phyloP scores from a whole-genome alignment of 2,113 vertebrate genomes.

The Trachemys scripta region DNA sequence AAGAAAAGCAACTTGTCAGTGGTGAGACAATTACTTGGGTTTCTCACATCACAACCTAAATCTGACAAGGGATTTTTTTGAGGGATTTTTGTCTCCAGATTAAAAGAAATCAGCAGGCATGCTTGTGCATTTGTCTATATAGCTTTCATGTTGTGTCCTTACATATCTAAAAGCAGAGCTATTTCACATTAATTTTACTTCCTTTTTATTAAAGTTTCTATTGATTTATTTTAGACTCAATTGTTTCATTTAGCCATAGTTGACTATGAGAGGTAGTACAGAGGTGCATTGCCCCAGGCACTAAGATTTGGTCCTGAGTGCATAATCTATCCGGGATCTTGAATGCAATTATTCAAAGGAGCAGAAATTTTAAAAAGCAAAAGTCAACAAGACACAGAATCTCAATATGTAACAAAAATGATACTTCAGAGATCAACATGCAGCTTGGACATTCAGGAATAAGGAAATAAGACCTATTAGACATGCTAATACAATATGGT shows the following conservation, averaged over 20 bases:
- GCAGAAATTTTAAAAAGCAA: neutral
- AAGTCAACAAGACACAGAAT: neutral
- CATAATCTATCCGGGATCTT: neutral
- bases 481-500: neutral
- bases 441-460: neutral
- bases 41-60: conserved; percentile 33
- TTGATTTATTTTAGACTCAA: neutral
- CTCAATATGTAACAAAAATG: neutral
- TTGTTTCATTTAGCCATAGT: neutral
- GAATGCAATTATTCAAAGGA: neutral
- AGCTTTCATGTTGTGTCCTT: neutral
- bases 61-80: conserved; percentile 60
- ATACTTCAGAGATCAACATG: neutral
- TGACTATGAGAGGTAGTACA: neutral
- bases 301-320: neutral
- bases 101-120: conserved; percentile 38
- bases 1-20: conserved; percentile 49
- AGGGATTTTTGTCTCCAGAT: conserved; percentile 52
- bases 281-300: neutral
- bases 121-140: conserved; percentile 14
- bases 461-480: neutral
- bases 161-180: conserved; percentile 13
- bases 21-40: conserved; percentile 54
- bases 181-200: conserved; percentile 24
- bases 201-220: fast-evolving